These are phyloP conservation scores for Festucalex cinctus DNA, from an alignment of 2,113 vertebrate genomes.

Conservation along the genomic window DNA sequence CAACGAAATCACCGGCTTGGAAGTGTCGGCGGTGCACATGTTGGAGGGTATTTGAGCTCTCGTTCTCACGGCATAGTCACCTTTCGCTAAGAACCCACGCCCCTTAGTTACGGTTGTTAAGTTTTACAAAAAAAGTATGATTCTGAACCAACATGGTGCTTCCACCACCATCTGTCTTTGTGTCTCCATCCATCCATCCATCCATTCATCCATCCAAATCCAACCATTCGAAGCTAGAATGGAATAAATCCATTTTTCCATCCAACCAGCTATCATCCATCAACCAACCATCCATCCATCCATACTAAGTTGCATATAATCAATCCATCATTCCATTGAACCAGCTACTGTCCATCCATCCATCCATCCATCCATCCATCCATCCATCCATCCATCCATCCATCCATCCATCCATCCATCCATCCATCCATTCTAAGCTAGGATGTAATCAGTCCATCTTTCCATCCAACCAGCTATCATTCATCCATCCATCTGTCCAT, in stretches of 20 bases:
- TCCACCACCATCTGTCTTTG: no score
- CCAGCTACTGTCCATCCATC: no score
- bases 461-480: not conserved
- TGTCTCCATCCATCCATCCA: no score
- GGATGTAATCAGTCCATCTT: not conserved
- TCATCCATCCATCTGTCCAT: not conserved
- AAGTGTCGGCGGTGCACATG: conserved; percentile 17
- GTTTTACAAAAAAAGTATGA: fast-evolving
- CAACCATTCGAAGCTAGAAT: no score
- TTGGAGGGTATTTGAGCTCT: conserved; percentile 32
- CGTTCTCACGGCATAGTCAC: not conserved
- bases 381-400: not conserved
- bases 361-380: no score
- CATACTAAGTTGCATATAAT: no score
- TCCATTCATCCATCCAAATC: no score
- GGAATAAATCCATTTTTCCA: not conserved
- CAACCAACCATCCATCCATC: no score
- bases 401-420: no score
- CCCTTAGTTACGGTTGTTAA: not conserved
- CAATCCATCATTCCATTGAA: no score
- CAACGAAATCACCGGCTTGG: conserved; percentile 20
- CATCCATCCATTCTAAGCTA: not conserved
- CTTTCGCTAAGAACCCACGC: not conserved
- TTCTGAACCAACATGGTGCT: not conserved
- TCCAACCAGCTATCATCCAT: not conserved